phyloP scores from a whole-genome alignment of 2,888 invertebrate species.

The Chouioia cunea region DNA sequence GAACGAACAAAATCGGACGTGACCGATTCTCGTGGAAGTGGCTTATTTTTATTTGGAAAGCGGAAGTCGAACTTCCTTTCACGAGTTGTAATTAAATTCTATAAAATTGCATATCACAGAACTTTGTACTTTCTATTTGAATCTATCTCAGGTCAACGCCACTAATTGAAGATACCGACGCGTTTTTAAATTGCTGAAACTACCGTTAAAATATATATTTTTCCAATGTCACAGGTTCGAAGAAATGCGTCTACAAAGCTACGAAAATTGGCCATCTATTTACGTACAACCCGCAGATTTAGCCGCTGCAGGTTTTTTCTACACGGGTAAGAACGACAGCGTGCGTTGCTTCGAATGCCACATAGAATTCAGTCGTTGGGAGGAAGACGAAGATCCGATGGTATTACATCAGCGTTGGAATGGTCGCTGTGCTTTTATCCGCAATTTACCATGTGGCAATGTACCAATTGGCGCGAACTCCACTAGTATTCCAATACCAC shows the following conservation, averaged over 20 bases:
- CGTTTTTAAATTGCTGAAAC: too few relatives aligned
- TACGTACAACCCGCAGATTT: neutral
- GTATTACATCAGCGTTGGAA: neutral
- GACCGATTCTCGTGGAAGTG: too few relatives aligned
- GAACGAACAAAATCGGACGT: too few relatives aligned
- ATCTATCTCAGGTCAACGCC: too few relatives aligned
- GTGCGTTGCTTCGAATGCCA: constrained; percentile 5
- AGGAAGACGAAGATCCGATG: constrained; percentile 11
- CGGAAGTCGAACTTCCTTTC: too few relatives aligned
- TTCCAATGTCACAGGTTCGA: constrained; percentile 57
- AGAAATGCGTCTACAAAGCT: constrained; percentile 22
- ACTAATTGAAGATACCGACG: too few relatives aligned
- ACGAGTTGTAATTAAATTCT: too few relatives aligned
- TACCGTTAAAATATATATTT: too few relatives aligned
- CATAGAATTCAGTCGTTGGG: constrained; percentile 4
- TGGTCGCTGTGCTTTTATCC: neutral
- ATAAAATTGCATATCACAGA: too few relatives aligned
- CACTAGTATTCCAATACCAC: constrained; percentile 42
- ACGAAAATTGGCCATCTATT: neutral
- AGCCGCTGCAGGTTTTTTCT: constrained; percentile 9
- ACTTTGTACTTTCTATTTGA: too few relatives aligned
- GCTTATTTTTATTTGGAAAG: too few relatives aligned
- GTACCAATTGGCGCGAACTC: neutral
- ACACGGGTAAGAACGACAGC: neutral
- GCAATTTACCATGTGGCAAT: constrained; percentile 9